A percentile compares a stretch with the other conserved stretches of the same genome.
phyloP scores from a whole-genome alignment of 2,113 vertebrate species.

The Melanerpes formicivorus region DNA sequence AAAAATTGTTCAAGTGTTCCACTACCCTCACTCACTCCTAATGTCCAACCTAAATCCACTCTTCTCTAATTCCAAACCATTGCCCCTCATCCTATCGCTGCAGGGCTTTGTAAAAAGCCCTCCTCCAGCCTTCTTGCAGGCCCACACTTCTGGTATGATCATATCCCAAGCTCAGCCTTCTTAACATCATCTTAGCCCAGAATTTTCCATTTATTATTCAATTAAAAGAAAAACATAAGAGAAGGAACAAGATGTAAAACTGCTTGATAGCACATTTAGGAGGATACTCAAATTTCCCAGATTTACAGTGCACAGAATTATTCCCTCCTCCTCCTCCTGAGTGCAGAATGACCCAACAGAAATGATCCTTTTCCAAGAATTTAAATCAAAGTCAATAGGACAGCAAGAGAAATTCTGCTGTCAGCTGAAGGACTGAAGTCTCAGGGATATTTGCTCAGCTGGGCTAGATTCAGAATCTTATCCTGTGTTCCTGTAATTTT shows the following conservation, averaged over 20 bases:
- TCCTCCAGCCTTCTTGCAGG: too few relatives aligned
- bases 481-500: neutral
- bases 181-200: neutral
- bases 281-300: neutral
- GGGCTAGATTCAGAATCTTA: neutral
- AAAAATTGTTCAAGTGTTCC: too few relatives aligned
- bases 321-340: neutral
- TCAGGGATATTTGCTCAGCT: neutral
- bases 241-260: neutral
- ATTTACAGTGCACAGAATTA: neutral
- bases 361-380: neutral
- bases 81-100: too few relatives aligned
- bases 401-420: neutral
- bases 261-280: neutral
- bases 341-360: neutral
- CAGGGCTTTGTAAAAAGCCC: too few relatives aligned
- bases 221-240: neutral
- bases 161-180: neutral
- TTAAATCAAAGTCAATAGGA: neutral
- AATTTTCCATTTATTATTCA: neutral
- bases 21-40: too few relatives aligned
- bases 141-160: neutral
- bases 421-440: neutral
- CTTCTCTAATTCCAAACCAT: too few relatives aligned
- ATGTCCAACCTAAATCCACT: too few relatives aligned